Evolutionary conservation across 2,113 vertebrate genomes (phyloP).

Genomic region (Meriones unguiculatus): DNA sequence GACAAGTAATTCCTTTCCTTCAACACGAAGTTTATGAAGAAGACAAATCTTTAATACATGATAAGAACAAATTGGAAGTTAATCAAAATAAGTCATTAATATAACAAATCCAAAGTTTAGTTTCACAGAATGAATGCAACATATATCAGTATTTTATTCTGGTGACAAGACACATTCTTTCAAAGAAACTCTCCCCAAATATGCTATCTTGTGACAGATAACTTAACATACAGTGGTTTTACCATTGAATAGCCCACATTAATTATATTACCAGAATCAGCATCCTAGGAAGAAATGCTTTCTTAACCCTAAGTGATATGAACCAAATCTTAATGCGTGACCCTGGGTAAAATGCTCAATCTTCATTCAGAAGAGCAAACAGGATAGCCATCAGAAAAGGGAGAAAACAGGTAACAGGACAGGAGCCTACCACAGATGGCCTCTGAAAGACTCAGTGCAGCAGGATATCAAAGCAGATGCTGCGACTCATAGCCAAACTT

Average conservation of each 20-base stretch:
- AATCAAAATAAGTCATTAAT: not conserved
- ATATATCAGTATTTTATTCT: not conserved
- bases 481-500: too few species aligned
- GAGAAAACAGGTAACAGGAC: too few species aligned
- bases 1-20: not conserved
- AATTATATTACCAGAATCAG: not conserved
- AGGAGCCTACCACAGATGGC: too few species aligned
- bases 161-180: not conserved
- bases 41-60: conserved; percentile 24
- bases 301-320: not conserved
- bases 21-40: conserved; percentile 49
- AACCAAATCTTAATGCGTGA: conserved; percentile 20
- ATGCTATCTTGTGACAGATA: not conserved
- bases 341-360: too few species aligned
- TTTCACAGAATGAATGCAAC: conserved; percentile 31
- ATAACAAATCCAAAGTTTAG: conserved; percentile 1
- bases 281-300: conserved; percentile 10
- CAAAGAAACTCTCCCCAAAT: not conserved
- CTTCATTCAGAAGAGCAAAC: too few species aligned
- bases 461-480: too few species aligned
- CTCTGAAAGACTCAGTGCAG: too few species aligned
- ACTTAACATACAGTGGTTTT: not conserved
- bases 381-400: too few species aligned
- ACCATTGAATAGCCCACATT: not conserved
- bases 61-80: not conserved